Base-by-base conservation (phyloP, 2,113 vertebrate species). In the Ophthalmolycus amberensis region DNA sequence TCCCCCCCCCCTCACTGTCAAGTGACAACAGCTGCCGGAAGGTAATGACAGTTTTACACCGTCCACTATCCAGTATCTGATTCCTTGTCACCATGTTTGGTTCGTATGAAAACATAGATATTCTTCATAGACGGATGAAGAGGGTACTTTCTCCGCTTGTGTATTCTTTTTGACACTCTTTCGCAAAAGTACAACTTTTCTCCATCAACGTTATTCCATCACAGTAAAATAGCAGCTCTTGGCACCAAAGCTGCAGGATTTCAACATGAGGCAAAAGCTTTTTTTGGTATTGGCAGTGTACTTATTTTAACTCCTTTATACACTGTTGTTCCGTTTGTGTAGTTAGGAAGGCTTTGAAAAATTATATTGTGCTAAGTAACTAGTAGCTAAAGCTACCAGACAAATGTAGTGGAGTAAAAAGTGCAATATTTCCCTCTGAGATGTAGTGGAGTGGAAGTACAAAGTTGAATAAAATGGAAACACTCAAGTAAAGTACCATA, bases 11-110 rank as follows among this genome's bases (percentile, higher is more conserved):
- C 59, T 64, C 58, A 32, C 58, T 40, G 68, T 63, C 71, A 83
- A 72, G 60, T 25, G 67, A 87, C 79, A 79, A 50, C 80, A 88
- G 84, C 83, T 87, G 82, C 82, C 63, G 38, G 44, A 20, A 64
- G n/a, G 65, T 73, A 86, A 89, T 75, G 85, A 75, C 54, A 64
- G n/a, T 40, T 29, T 71, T n/a, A 69, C 77, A 75, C 74, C 64
- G 15, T 67, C 40, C 16, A 25, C 64, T 8, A 18, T 34, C 34
- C 29, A 16, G 11, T 9, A 48, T 66, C 80, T 60, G 65, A 83
- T 71, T 62, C 40, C 71, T 54, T 15, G 27, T 38, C 37, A 48
- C 0, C 25, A 7, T 48, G n/a, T 62, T 68, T 50, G 34, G 4
- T 37, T 56, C 7, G 38, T 20, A 59, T 72, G 27, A 34, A 73